Conservation (phyloP, 2,113 vertebrate genomes). For the Takifugu flavidus region DNA sequence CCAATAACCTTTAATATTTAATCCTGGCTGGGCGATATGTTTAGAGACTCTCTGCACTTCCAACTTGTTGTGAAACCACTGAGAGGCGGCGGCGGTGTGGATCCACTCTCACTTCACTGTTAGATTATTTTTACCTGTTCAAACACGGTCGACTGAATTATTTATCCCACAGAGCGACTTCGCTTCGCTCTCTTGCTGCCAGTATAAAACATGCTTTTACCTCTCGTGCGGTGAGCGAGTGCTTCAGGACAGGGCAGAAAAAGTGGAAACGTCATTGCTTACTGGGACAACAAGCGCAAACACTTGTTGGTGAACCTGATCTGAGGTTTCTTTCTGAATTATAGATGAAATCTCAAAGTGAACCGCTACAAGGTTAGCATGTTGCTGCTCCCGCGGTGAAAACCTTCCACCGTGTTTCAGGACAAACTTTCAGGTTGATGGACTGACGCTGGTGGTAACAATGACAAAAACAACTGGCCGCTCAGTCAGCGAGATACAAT, state of each 20-base stretch:
- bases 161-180: constrained; percentile 78
- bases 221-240: constrained; percentile 76
- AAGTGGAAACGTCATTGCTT: constrained; percentile 32
- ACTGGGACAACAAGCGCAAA: constrained; percentile 47
- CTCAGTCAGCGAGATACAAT: too few species aligned
- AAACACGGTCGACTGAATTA: constrained; percentile 88
- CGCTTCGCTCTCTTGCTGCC: constrained; percentile 65
- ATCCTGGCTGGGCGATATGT: constrained; percentile 71
- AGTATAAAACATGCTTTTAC: constrained; percentile 79
- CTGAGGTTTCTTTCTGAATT: constrained; percentile 50
- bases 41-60: constrained; percentile 74
- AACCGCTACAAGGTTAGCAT: constrained; percentile 51
- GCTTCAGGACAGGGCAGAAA: constrained; percentile 61
- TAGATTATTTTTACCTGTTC: constrained; percentile 90
- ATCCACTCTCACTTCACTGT: constrained; percentile 66
- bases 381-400: constrained; percentile 31
- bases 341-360: constrained; percentile 64
- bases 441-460: too few species aligned
- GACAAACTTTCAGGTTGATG: too few species aligned
- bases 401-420: too few species aligned
- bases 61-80: constrained; percentile 39
- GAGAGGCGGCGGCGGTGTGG: constrained; percentile 18
- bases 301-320: too few species aligned
- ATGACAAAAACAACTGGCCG: too few species aligned
- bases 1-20: constrained; percentile 82